Evolutionary conservation across 2,888 invertebrate species (phyloP).

Genomic region (Dione juno): DNA sequence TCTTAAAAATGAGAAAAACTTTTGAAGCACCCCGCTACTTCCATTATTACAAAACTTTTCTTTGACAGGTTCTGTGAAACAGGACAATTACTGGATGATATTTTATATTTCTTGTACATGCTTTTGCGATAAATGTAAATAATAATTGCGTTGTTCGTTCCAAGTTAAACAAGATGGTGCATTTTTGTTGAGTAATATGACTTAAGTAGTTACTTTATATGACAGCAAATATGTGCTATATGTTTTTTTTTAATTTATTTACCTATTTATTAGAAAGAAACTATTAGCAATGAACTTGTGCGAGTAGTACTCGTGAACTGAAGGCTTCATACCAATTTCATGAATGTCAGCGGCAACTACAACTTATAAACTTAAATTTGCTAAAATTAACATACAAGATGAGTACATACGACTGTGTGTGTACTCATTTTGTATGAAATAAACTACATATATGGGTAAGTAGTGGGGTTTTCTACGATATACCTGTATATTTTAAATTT

Average conservation of each 20-base stretch:
- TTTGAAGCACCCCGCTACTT: conserved; percentile 59
- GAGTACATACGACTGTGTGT: too few relatives aligned
- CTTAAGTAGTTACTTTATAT: neutral
- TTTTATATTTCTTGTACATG: conserved; percentile 32
- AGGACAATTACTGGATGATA: conserved; percentile 48
- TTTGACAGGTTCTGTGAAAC: conserved; percentile 53
- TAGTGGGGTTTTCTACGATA: too few relatives aligned
- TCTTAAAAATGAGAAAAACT: conserved; percentile 56
- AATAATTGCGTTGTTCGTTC: conserved; percentile 18
- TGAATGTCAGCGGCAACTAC: too few relatives aligned
- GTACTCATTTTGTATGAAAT: too few relatives aligned
- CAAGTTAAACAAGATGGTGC: neutral
- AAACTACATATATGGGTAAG: too few relatives aligned
- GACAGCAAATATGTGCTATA: neutral
- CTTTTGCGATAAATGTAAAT: conserved; percentile 30
- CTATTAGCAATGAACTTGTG: too few relatives aligned
- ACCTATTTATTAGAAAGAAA: too few relatives aligned
- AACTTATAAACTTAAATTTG: too few relatives aligned
- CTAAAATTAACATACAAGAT: too few relatives aligned
- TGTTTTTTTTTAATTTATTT: neutral
- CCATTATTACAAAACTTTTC: conserved; percentile 69
- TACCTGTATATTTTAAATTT: too few relatives aligned
- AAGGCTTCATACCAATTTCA: too few relatives aligned
- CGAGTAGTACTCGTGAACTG: too few relatives aligned
- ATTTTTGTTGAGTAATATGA: conserved; percentile 11